Evolutionary conservation across 2,888 invertebrate genomes (phyloP).

Genomic region (Pomacea canaliculata): DNA sequence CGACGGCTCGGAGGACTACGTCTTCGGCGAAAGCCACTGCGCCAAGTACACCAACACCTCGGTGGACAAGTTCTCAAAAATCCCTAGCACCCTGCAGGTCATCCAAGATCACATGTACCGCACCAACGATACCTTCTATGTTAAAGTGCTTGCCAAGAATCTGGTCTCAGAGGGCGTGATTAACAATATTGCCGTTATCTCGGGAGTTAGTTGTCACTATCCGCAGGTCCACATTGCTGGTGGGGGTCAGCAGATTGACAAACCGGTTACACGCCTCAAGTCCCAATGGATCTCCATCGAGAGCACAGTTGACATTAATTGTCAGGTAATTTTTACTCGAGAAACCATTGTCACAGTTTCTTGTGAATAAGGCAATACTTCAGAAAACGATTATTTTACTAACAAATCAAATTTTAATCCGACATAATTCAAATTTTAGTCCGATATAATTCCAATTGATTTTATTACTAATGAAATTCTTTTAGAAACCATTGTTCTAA

Average conservation of each 20-base stretch:
- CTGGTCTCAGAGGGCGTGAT: slow-evolving; percentile 40
- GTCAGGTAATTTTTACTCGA: slow-evolving; percentile 25
- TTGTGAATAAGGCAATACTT: no score
- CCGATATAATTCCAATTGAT: no score
- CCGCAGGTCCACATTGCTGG: slow-evolving; percentile 48
- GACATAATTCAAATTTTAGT: no score
- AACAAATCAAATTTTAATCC: no score
- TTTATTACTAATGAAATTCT: no score
- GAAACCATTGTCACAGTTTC: no score
- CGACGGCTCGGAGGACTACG: slow-evolving; percentile 31
- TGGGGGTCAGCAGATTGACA: slow-evolving; percentile 44
- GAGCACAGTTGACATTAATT: slow-evolving; percentile 48
- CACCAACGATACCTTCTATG: slow-evolving; percentile 40
- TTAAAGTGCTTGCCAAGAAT: slow-evolving; percentile 40
- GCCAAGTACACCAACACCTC: not conserved
- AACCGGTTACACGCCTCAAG: slow-evolving; percentile 37
- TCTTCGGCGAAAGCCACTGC: slow-evolving; percentile 7
- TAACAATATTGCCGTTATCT: slow-evolving; percentile 38
- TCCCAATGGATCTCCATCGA: slow-evolving; percentile 46
- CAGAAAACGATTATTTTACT: no score
- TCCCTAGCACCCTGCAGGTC: slow-evolving; percentile 10
- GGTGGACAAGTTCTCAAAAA: not conserved
- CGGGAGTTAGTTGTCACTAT: slow-evolving; percentile 47
- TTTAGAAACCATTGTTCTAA: no score
- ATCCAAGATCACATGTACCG: slow-evolving; percentile 40